Percentiles rank a stretch among this genome's conserved stretches.
phyloP scores from a whole-genome alignment of 2,888 invertebrate species.

The Euzetes globulus region DNA sequence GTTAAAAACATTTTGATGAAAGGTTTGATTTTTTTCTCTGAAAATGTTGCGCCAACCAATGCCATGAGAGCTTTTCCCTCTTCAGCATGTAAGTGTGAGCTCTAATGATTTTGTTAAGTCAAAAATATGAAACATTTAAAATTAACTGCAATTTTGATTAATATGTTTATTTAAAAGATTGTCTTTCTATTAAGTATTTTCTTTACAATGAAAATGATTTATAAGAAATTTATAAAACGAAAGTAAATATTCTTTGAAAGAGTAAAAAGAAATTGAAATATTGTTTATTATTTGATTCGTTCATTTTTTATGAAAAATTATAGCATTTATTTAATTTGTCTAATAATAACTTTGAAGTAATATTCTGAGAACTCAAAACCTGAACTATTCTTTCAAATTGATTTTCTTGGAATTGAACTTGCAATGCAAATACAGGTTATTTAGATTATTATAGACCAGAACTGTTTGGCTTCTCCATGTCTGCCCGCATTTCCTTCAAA shows the following conservation, averaged over 20 bases:
- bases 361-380: neutral
- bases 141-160: too few relatives aligned
- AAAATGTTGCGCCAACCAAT: too few relatives aligned
- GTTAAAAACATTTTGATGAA: neutral
- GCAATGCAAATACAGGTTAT: conserved; percentile 17
- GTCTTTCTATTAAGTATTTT: too few relatives aligned
- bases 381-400: neutral
- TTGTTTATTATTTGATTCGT: neutral
- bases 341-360: neutral
- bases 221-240: too few relatives aligned
- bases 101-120: too few relatives aligned
- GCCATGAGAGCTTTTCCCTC: too few relatives aligned
- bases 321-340: neutral
- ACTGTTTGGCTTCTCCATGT: neutral
- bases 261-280: too few relatives aligned
- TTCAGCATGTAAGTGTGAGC: too few relatives aligned
- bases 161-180: too few relatives aligned
- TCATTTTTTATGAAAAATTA: neutral
- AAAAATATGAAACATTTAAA: too few relatives aligned
- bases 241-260: too few relatives aligned
- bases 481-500: conserved; percentile 5
- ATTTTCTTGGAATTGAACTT: neutral
- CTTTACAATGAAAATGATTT: too few relatives aligned
- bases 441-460: neutral
- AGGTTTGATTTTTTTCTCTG: neutral